phyloP scores from a whole-genome alignment of 2,888 invertebrate species.

The Macaria liturata region DNA sequence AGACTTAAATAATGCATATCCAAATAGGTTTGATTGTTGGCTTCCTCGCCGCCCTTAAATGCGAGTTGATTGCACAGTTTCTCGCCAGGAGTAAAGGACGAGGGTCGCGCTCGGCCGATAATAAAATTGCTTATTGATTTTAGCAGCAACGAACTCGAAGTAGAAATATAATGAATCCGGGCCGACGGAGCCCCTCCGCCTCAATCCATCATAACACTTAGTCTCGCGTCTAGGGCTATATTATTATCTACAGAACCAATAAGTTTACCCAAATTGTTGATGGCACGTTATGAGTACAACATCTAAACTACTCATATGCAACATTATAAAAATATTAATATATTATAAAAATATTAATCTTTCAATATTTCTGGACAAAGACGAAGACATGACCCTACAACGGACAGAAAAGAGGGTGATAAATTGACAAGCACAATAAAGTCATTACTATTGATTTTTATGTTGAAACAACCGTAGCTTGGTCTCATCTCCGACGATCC shows the following conservation, averaged over 20 bases:
- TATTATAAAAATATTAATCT: neutral
- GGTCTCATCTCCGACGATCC: slow-evolving; percentile 35
- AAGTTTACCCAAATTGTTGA: too few species aligned
- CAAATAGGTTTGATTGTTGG: too few species aligned
- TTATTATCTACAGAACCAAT: too few species aligned
- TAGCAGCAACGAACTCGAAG: slow-evolving; percentile 45
- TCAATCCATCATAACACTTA: slow-evolving; percentile 9
- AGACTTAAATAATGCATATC: too few species aligned
- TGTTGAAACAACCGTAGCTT: slow-evolving; percentile 23
- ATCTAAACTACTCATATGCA: too few species aligned
- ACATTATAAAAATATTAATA: too few species aligned
- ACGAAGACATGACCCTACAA: slow-evolving; percentile 5
- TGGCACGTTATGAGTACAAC: too few species aligned
- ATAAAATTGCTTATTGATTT: slow-evolving; percentile 77
- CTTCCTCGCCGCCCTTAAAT: neutral
- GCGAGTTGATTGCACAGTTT: slow-evolving; percentile 8
- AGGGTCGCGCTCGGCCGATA: slow-evolving; percentile 55
- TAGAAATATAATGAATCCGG: slow-evolving; percentile 74
- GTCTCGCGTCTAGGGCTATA: too few species aligned
- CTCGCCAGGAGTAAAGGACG: slow-evolving; percentile 15
- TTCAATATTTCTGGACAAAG: neutral
- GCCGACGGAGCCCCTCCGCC: slow-evolving; percentile 44
- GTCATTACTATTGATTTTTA: slow-evolving; percentile 25
- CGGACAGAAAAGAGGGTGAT: slow-evolving; percentile 16
- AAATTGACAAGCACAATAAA: slow-evolving; percentile 15